Base-by-base conservation (phyloP, 2,113 vertebrate genomes). In the Microcebus tavaratra region DNA sequence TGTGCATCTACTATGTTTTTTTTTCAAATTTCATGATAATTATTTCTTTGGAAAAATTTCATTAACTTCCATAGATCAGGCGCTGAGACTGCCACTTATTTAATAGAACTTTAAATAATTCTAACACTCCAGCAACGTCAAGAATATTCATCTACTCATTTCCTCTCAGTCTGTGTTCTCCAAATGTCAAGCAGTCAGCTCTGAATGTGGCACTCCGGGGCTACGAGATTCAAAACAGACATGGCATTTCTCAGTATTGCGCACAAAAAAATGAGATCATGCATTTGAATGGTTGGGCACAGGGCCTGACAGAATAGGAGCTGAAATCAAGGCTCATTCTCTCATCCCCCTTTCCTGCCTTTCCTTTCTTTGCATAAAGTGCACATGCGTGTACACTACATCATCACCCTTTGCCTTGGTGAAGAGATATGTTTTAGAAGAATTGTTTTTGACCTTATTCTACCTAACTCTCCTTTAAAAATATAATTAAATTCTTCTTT, bases 21-120 rank as follows among this genome's bases (percentile, higher is more conserved):
- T 79, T 73, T 96, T 90, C 55, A 81, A 83, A 92, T 95, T 95
- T 92, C 53, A 50, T 85, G 59, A 93, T 81, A 86, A 95, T 89
- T 89, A 70, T 57, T 67, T 95, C 82, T 91, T 87, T 61, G 85
- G 97, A 76, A 97, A 96, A 96, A 57, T 97, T 95, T 94, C 53
- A 96, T 93, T 81, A 96, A 78, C 59, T 95, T 72, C 59, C 76
- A 95, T 96, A 86, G 93, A 94, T 91, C 78, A 25, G 1, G 0
- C 25, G 78, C 63, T 20, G 65, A 92, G 59, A 82, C 61, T 88
- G 90, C 57, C 76, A 94, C 31, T 78, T 82, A 85, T 31, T 97
- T 97, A 96, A 96, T 31, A 93, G 92, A 92, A 88, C 45, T 96
- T 95, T 82, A 92, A 95, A 95, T 96, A 97, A 97, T 97, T 95